Evolutionary conservation across 2,888 invertebrate species (phyloP), one percentile per base, ranked within the genome.

Genomic region (Kuschelorhynchus macadamiae): DNA sequence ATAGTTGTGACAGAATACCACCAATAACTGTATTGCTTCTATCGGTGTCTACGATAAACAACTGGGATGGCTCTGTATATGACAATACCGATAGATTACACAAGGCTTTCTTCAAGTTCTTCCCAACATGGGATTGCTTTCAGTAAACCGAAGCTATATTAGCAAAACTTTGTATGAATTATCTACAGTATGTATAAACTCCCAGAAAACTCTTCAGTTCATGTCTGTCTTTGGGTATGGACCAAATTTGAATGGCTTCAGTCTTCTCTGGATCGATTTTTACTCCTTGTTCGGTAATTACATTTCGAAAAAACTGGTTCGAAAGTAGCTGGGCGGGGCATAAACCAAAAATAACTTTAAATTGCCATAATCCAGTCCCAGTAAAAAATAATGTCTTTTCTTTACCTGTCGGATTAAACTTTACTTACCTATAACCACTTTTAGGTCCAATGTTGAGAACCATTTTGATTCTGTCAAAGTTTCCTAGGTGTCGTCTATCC

Each of bases 121-220:
- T 46, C 9, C 9, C 12, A 46, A 59, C 21, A 49, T 49, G 8
- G 7, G 21, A 3, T 36, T 14, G 16, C 21, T 21, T 49, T 8
- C 18, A 20, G 2, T 49, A 16, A 5, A 36, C 12, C 12, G 20
- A 18, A 12, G 60, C 36, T 16, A 61, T 61, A 39, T 61, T 21
- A 4, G 53, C 56, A 25, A 56, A 55, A 68, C 57, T 64, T 67
- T 65, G 71, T 14, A 56, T 49, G 49, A 72, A 75, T 53, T 69
- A 42, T 20, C 71, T 21, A 41, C 72, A 74, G 16, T 72, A 71
- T 11, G 65, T 67, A 25, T 60, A 70, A n/a, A 62, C 36, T 42
- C 60, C 65, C 17, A 73, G 17, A 36, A 36, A 70, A 32, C 18
- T 25, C 30, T 49, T 41, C 18, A 41, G 11, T 49, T 74, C 66